phyloP scores from a whole-genome alignment of 2,113 vertebrate genomes.

The human region GRCh38 chr3:172924501-172925000 shows the following conservation, averaged over 20 bases:
- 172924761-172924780: conserved; percentile 48
- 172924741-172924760: neutral
- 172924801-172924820: neutral
- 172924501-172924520: conserved; percentile 46
- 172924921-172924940: neutral
- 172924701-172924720: neutral
- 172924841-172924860: conserved; percentile 30
- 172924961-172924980: neutral
- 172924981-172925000: neutral
- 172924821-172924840: neutral
- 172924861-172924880: conserved; percentile 5
- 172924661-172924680: conserved; percentile 44
- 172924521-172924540: conserved; percentile 24
- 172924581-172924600: conserved; percentile 42
- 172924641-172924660: conserved; percentile 68
- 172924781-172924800: conserved; percentile 18
- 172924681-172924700: conserved; percentile 37
- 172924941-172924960: neutral
- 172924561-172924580: conserved; percentile 20
- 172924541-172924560: conserved; percentile 61
- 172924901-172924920: neutral
- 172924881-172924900: neutral
- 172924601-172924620: conserved; percentile 44
- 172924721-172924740: conserved; percentile 24
- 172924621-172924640: conserved; percentile 61